These are phyloP conservation scores for Psococerastis gibbosa DNA, from an alignment of 2,888 invertebrate species.

Conservation along the genomic window DNA sequence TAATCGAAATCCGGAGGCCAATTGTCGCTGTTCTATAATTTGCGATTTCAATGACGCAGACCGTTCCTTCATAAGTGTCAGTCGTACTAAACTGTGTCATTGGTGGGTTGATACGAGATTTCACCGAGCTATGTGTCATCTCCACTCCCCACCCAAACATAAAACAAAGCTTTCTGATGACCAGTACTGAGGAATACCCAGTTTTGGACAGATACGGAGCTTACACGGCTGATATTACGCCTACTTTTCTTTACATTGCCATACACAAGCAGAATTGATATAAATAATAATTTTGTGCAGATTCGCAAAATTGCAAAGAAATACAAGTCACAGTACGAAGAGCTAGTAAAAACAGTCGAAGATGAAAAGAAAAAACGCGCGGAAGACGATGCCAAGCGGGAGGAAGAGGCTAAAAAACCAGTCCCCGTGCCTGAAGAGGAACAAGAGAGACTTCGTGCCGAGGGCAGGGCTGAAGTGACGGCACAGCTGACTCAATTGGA, in stretches of 20 bases:
- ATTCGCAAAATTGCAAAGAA: conserved; percentile 81
- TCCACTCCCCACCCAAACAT: conserved; percentile 3
- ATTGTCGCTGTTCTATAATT: too few species aligned
- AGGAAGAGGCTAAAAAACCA: conserved; percentile 24
- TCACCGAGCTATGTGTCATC: too few species aligned
- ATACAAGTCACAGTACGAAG: conserved; percentile 73
- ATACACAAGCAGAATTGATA: too few species aligned
- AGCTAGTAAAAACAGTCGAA: conserved; percentile 44
- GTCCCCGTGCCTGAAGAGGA: conserved; percentile 23
- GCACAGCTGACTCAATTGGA: conserved; percentile 26
- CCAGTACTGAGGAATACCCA: neutral
- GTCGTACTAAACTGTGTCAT: too few species aligned
- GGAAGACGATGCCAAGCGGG: conserved; percentile 30
- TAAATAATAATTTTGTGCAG: conserved; percentile 31
- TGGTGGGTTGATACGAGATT: too few species aligned
- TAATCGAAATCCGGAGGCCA: too few species aligned
- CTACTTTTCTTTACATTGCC: neutral
- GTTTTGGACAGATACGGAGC: conserved; percentile 3
- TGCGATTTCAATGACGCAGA: too few species aligned
- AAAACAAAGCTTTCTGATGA: conserved; percentile 6
- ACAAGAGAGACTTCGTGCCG: conserved; percentile 29
- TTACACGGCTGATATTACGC: neutral
- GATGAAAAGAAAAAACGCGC: conserved; percentile 39
- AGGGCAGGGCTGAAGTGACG: conserved; percentile 29
- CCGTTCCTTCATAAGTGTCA: too few species aligned